phyloP scores from a whole-genome alignment of 1,140 invertebrate species.

The Coelopa frigida region DNA sequence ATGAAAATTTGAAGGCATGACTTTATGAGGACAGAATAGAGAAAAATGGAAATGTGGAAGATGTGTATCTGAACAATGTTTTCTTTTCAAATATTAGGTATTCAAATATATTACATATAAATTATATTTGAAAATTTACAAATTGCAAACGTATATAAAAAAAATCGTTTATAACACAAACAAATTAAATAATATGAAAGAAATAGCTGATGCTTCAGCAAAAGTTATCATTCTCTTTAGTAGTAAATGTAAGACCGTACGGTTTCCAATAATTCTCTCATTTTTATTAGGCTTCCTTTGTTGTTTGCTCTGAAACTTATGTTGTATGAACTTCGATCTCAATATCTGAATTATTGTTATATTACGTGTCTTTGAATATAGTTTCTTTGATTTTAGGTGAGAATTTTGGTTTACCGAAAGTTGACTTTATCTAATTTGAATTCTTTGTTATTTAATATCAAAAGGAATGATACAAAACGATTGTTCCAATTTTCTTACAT shows the following conservation, averaged over 20 bases:
- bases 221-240: too few relatives aligned
- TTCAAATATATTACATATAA: background rate
- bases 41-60: background rate
- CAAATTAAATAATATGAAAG: background rate
- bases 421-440: constrained; percentile 12
- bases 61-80: background rate
- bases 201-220: too few relatives aligned
- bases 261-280: background rate
- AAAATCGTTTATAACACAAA: background rate
- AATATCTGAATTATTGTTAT: background rate
- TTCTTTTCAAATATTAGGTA: background rate
- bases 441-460: constrained; percentile 36
- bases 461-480: constrained; percentile 40
- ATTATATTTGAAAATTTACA: background rate
- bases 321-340: background rate
- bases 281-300: background rate
- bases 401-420: too few relatives aligned
- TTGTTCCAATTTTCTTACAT: constrained; percentile 51
- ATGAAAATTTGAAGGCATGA: background rate
- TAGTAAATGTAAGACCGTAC: too few relatives aligned
- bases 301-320: constrained; percentile 1
- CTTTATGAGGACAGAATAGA: background rate
- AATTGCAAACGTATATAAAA: background rate
- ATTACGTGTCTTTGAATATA: background rate
- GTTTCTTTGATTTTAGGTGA: too few relatives aligned